phyloP scores from a whole-genome alignment of 2,113 vertebrate species.

The Toxostoma redivivum region DNA sequence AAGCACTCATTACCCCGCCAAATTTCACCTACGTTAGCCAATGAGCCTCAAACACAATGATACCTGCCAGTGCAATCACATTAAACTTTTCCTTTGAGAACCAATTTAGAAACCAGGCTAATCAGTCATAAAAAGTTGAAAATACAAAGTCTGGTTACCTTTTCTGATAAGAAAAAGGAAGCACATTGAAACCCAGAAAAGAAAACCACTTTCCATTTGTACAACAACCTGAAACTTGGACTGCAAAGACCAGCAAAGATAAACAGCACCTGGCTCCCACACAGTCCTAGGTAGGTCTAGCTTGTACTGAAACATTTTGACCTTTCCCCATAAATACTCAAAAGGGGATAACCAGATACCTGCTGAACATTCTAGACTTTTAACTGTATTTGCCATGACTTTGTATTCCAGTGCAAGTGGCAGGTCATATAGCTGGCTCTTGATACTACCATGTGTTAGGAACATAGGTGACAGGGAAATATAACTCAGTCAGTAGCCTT shows the following conservation, averaged over 20 bases:
- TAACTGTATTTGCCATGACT: not conserved
- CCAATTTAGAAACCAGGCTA: not conserved
- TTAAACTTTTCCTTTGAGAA: not conserved
- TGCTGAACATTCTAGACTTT: not conserved
- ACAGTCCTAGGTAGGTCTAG: not conserved
- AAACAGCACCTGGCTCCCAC: not conserved
- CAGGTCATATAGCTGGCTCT: not conserved
- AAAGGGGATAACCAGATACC: not conserved
- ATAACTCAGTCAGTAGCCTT: not conserved
- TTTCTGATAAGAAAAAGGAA: not conserved
- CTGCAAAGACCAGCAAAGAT: not conserved
- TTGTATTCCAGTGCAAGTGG: not conserved
- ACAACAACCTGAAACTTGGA: not conserved
- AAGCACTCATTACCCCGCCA: not conserved
- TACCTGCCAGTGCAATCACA: not conserved
- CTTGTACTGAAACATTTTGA: not conserved
- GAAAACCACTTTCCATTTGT: not conserved
- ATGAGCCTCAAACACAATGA: not conserved
- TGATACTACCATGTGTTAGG: not conserved
- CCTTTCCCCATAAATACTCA: not conserved
- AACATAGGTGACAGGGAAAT: not conserved
- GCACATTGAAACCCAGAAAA: not conserved
- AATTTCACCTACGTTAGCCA: not conserved
- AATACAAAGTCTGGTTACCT: not conserved
- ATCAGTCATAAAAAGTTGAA: not conserved